Evolutionary conservation across 2,888 invertebrate species (phyloP).

Genomic region (Caenorhabditis sp.): DNA sequence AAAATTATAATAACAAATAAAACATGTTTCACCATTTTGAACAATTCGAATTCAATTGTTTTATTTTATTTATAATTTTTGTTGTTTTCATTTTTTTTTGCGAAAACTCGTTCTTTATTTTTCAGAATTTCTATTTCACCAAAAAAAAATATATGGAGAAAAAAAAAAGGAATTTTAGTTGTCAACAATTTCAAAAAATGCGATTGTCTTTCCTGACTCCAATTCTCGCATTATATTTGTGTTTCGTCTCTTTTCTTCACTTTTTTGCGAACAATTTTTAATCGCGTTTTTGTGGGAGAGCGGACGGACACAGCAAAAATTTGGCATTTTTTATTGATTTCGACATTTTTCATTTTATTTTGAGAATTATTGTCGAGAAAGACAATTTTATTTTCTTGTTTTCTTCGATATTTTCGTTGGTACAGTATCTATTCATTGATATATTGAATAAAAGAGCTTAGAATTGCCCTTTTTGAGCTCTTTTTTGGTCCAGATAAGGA

Average conservation of each 20-base stretch:
- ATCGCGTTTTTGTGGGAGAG: neutral
- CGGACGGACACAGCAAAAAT: too few relatives aligned
- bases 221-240: neutral
- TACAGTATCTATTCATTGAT: too few relatives aligned
- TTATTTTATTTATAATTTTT: constrained; percentile 1
- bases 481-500: too few relatives aligned
- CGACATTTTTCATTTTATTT: constrained; percentile 5
- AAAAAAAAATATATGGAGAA: neutral
- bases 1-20: too few relatives aligned
- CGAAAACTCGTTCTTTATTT: neutral
- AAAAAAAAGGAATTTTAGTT: constrained; percentile 1
- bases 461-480: too few relatives aligned
- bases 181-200: neutral
- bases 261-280: neutral
- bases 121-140: neutral
- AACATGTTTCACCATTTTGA: neutral
- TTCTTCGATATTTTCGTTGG: too few relatives aligned
- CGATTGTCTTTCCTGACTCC: neutral
- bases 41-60: constrained; percentile 2
- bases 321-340: constrained; percentile 6
- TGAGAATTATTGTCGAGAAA: neutral
- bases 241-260: constrained; percentile 1
- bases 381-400: too few relatives aligned
- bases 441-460: too few relatives aligned
- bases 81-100: neutral